Base-by-base conservation (phyloP, 2,888 invertebrate genomes). In the Pachycephus smyrnensis region DNA sequence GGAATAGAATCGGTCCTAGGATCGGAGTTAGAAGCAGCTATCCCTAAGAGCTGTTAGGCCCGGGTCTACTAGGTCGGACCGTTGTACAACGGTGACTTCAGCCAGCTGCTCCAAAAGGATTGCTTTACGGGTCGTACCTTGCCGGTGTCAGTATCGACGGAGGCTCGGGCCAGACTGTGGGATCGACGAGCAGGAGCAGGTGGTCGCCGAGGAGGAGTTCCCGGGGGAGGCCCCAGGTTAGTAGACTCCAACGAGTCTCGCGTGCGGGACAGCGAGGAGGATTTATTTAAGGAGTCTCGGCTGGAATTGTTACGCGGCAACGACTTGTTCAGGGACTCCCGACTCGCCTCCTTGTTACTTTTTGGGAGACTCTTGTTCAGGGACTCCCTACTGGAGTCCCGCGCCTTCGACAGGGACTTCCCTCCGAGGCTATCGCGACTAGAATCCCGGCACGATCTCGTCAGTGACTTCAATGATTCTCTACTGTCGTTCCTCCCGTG, bases 81-180 rank as follows among this genome's bases (percentile, higher is more conserved):
- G 91, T 93, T 94, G 92, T 87, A 86, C 71, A 88, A 92, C 91
- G 90, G 92, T 83, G 93, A 93, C 93, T 94, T 93, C 93, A 94
- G 93, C 93, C 94, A 93, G 92, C 92, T 93, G 93, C 93, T 94
- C 95, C 95, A 95, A 93, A 95, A 94, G 92, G 94, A 93, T 91
- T 94, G 93, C 92, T 94, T 94, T 88, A 92, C 90, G 92, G 93
- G 92, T 91, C 96, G 95, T 95, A 96, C 95, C 95, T 96, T 95
- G 89, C 90, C 89, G 87, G 87, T 88, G 90, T 94, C 94, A 82
- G 88, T 89, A 85, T 90, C 89, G 83, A 89, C 88, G 86, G 91
- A 89, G 84, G 88, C 82, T 86, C 91, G 89, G 83, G 91, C 88
- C 86, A 90, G 85, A 84, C 90, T 89, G 87, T 90, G 89, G 80